Base-by-base conservation (phyloP, 92 coral and sea anemone genomes). In the Zoanthus solanderi region DNA sequence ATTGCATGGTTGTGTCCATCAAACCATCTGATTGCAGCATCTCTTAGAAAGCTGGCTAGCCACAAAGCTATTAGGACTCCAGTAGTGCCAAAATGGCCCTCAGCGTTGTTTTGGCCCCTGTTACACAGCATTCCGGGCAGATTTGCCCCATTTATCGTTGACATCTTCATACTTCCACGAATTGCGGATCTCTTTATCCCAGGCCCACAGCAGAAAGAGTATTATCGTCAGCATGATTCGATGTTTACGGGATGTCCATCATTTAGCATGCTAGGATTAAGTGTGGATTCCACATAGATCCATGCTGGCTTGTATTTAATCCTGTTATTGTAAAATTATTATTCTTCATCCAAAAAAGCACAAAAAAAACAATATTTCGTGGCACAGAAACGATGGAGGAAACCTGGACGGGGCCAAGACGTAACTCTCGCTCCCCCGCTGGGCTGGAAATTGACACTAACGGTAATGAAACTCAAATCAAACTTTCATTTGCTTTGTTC, bases 41-140 rank as follows among this genome's bases (percentile, higher is more conserved):
- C 23, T 23, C 0, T 23, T 23, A 23, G 23, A 23, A 23, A 72
- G 76, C 53, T 72, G n/a, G 53, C 78, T 3, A 72, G 78, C 79
- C 88, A 84, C 17, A 72, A 72, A 68, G 88, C 78, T n/a, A 71
- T 84, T 72, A 79, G 88, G 60, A 86, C 89, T 71, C 83, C 76
- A n/a, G 60, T 86, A 34, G 82, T 76, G 65, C 83, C 83, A 6
- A 66, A 86, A 76, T 86, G 83, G 89, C 89, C 89, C 16, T 86
- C 84, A 46, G 75, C 84, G 53, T 86, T 65, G 46, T 75, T 86
- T 86, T 76, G 83, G 84, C 89, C 89, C 2, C 45, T 76, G 11
- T 76, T 86, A 53, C 84, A 75, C 67, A 63, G 73, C 75, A 23
- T 23, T 23, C 23, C 23, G 23, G 23, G 23, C 23, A 23, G 23